Conservation (phyloP, 1,140 invertebrate species). For the Drosophila melanica region DNA sequence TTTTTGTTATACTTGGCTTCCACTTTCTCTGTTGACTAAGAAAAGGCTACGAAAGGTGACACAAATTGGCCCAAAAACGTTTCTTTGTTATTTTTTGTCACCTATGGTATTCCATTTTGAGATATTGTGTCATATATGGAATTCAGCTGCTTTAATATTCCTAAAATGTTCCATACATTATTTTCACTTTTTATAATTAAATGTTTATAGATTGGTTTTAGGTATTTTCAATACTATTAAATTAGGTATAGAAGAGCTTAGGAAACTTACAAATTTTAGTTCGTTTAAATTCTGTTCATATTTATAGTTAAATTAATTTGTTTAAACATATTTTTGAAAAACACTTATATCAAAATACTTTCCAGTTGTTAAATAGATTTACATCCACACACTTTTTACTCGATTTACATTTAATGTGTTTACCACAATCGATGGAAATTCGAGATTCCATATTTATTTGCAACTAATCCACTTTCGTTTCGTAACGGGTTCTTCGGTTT, state of each 20-base stretch:
- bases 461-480: constrained; percentile 40
- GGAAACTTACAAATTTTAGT: neutral
- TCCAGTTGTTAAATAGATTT: neutral
- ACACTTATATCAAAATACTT: neutral
- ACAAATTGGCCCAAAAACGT: constrained; percentile 3
- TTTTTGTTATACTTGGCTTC: neutral
- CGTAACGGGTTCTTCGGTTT: constrained; percentile 37
- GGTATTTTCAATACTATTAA: constrained; percentile 1
- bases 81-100: constrained; percentile 6
- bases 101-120: constrained; percentile 25
- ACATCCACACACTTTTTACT: neutral
- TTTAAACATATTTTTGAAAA: neutral
- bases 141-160: constrained; percentile 8
- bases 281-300: neutral
- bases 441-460: constrained; percentile 14
- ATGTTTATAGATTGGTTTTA: neutral
- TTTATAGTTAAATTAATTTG: neutral
- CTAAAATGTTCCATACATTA: neutral
- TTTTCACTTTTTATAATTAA: constrained; percentile 29
- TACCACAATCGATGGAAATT: constrained; percentile 12
- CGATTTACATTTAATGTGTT: neutral
- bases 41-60: constrained; percentile 1
- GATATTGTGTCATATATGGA: constrained; percentile 20
- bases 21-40: constrained; percentile 18
- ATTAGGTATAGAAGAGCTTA: neutral